These are phyloP conservation scores for Scolanthus callimorphus DNA, from an alignment of 92 coral and sea anemone genomes.

Conservation along the genomic window DNA sequence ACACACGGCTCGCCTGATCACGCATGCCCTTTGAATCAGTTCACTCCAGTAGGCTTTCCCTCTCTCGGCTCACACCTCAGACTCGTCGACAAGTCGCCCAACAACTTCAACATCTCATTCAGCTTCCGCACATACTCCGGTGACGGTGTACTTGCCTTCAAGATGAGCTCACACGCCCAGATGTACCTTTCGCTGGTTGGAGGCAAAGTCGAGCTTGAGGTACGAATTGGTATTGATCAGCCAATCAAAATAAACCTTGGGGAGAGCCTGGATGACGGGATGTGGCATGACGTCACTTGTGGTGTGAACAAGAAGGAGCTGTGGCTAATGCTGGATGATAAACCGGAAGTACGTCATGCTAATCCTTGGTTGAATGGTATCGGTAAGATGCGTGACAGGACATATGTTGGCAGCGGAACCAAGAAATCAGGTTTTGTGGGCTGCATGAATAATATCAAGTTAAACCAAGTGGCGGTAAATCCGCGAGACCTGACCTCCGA, in stretches of 20 bases:
- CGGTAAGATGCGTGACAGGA: constrained; percentile 59
- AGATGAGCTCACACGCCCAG: constrained; percentile 42
- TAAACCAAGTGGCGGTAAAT: constrained; percentile 49
- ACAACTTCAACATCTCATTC: constrained; percentile 54
- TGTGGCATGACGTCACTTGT: constrained; percentile 87
- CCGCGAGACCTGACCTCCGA: constrained; percentile 28
- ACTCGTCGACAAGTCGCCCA: constrained; percentile 39
- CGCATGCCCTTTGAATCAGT: constrained; percentile 44
- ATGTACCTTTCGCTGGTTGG: constrained; percentile 54
- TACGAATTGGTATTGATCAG: constrained; percentile 45
- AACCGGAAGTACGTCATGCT: constrained; percentile 73
- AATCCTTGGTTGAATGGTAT: constrained; percentile 52
- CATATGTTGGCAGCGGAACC: constrained; percentile 72
- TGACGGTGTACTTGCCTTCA: constrained; percentile 69
- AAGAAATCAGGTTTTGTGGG: constrained; percentile 85
- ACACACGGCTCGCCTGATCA: constrained; percentile 35
- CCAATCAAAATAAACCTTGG: constrained; percentile 71
- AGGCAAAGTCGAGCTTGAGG: constrained; percentile 70
- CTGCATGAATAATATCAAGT: constrained; percentile 62
- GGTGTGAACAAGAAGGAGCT: constrained; percentile 57
- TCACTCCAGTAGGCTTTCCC: constrained; percentile 69
- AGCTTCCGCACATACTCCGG: constrained; percentile 76
- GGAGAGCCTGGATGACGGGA: constrained; percentile 75
- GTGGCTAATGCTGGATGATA: constrained; percentile 62
- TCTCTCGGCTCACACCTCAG: constrained; percentile 48